phyloP scores from a whole-genome alignment of 2,888 invertebrate species.

The Lutraria lutraria region DNA sequence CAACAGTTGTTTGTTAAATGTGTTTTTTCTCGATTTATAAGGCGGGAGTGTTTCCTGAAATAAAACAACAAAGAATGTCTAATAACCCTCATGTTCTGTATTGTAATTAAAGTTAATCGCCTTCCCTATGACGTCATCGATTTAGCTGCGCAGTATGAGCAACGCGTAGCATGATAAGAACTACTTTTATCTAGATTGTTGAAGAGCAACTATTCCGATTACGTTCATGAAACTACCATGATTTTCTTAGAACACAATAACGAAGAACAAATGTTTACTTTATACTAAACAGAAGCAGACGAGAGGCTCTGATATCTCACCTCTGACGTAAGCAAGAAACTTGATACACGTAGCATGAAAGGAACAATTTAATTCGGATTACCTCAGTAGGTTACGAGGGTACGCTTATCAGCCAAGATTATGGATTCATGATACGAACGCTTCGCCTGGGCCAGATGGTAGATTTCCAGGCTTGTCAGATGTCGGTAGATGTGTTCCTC shows the following conservation, averaged over 20 bases:
- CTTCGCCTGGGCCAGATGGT: not conserved
- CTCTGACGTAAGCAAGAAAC: conserved; percentile 23
- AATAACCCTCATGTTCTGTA: not conserved
- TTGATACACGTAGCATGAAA: conserved; percentile 36
- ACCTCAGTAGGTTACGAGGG: conserved; percentile 43
- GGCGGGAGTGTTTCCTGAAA: conserved; percentile 21
- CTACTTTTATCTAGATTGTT: conserved; percentile 20
- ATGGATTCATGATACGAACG: conserved; percentile 24
- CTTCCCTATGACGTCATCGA: not conserved
- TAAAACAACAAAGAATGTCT: not conserved
- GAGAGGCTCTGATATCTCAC: not conserved
- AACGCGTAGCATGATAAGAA: not conserved
- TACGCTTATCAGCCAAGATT: conserved; percentile 33
- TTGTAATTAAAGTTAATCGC: conserved; percentile 14
- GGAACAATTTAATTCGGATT: conserved; percentile 37
- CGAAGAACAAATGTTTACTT: conserved; percentile 16
- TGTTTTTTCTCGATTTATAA: not conserved
- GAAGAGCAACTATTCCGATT: not conserved
- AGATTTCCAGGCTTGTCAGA: conserved; percentile 24
- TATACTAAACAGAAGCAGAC: conserved; percentile 18
- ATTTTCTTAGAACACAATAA: conserved; percentile 7
- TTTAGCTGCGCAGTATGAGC: not conserved
- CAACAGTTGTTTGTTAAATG: not conserved
- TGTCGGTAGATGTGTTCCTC: not conserved
- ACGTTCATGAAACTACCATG: conserved; percentile 22